Conservation (phyloP, 2,113 vertebrate genomes). For the Peromyscus maniculatus region DNA sequence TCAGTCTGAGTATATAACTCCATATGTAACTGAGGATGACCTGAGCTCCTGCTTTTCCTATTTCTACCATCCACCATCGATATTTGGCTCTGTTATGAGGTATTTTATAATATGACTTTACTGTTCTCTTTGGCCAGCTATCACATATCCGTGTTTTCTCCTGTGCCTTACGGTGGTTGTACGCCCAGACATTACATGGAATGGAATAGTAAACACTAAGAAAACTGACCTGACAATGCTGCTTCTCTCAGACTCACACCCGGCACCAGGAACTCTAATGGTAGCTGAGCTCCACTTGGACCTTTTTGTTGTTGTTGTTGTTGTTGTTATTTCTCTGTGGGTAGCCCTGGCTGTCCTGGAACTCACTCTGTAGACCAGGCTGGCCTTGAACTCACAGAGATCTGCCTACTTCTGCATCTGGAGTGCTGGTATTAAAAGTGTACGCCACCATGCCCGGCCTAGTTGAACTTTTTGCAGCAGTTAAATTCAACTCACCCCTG, state of each 20-base stretch:
- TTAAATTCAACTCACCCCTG: not conserved
- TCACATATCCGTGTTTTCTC: too few species aligned
- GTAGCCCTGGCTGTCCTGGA: not conserved
- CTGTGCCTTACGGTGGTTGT: not conserved
- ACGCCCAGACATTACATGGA: too few species aligned
- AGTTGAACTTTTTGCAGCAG: not conserved
- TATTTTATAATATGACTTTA: not conserved
- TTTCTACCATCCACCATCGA: too few species aligned
- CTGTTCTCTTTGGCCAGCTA: not conserved
- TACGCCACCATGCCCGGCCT: fast-evolving
- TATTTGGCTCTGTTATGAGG: not conserved
- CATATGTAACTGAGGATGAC: not conserved
- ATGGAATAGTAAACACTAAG: not conserved
- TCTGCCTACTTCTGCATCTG: not conserved
- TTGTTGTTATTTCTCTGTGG: not conserved
- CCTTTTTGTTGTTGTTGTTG: too few species aligned
- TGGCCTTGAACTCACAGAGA: not conserved
- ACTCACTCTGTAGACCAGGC: not conserved
- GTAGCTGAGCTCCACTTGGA: not conserved
- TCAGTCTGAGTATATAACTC: not conserved
- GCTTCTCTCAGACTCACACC: not conserved
- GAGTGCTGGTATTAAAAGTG: not conserved
- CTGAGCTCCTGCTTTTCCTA: not conserved
- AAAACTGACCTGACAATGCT: not conserved
- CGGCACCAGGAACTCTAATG: not conserved